phyloP scores from a whole-genome alignment of 2,888 invertebrate genomes.

The Oscheius sp. region DNA sequence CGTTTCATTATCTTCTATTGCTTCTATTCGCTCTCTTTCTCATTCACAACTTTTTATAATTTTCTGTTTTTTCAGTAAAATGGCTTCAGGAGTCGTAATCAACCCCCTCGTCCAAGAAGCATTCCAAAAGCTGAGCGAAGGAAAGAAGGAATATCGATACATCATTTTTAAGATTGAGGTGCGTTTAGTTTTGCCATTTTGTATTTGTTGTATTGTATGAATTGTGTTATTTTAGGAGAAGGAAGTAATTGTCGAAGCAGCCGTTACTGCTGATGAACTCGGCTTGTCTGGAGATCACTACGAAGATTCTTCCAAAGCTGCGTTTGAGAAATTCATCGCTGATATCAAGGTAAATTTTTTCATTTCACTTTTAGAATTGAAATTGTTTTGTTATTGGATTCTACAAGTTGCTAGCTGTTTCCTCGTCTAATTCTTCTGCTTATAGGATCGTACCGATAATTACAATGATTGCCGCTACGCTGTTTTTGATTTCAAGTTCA shows the following conservation, averaged over 20 bases:
- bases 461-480: slow-evolving; percentile 92
- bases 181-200: neutral
- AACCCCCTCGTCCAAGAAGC: slow-evolving; percentile 72
- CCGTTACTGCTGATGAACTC: slow-evolving; percentile 66
- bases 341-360: slow-evolving; percentile 82
- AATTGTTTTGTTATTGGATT: too few relatives aligned
- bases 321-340: slow-evolving; percentile 92
- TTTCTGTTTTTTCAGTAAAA: neutral
- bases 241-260: slow-evolving; percentile 72
- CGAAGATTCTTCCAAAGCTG: slow-evolving; percentile 76
- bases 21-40: too few relatives aligned
- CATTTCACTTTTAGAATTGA: too few relatives aligned
- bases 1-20: too few relatives aligned
- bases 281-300: slow-evolving; percentile 66
- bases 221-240: slow-evolving; percentile 67
- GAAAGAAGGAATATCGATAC: slow-evolving; percentile 71
- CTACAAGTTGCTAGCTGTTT: too few relatives aligned
- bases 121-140: slow-evolving; percentile 72
- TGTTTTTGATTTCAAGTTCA: slow-evolving; percentile 94
- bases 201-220: too few relatives aligned
- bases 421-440: neutral
- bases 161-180: slow-evolving; percentile 73
- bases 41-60: too few relatives aligned
- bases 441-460: slow-evolving; percentile 80
- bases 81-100: slow-evolving; percentile 71